Evolutionary conservation across 2,888 invertebrate genomes (phyloP).

Genomic region (Drosophila quinaria): DNA sequence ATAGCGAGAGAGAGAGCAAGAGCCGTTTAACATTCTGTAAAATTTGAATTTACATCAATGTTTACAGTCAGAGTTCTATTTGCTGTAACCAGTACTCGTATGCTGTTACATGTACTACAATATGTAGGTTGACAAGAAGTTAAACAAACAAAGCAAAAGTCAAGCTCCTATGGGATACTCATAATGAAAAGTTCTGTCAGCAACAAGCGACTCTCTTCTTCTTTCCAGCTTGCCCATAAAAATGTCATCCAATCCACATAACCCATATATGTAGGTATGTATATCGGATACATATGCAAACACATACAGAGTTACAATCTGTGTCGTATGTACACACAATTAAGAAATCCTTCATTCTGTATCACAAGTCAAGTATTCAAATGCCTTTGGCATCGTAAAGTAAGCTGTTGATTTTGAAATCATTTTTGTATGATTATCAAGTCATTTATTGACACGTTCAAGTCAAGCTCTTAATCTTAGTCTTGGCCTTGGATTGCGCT

Average conservation of each 20-base stretch:
- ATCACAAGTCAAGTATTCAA: conserved; percentile 43
- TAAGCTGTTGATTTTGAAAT: conserved; percentile 74
- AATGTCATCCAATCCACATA: conserved; percentile 45
- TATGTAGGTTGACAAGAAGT: conserved; percentile 69
- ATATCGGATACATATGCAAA: conserved; percentile 2
- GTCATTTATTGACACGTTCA: conserved; percentile 46
- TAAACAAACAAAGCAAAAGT: conserved; percentile 77
- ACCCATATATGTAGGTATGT: conserved; percentile 16
- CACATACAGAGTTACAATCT: conserved; percentile 4
- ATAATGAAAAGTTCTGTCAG: conserved; percentile 64
- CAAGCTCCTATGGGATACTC: conserved; percentile 57
- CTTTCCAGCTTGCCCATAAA: conserved; percentile 24
- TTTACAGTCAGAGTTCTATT: conserved; percentile 15
- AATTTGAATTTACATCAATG: not conserved
- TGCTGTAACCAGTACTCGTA: conserved; percentile 17
- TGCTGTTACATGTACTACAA: not conserved
- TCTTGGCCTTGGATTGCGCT: not conserved
- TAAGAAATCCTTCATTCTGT: conserved; percentile 58
- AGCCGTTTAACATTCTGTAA: conserved; percentile 20
- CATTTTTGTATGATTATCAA: conserved; percentile 67
- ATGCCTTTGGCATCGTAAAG: conserved; percentile 57
- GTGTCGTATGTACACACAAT: conserved; percentile 66
- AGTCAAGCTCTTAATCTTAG: conserved; percentile 7
- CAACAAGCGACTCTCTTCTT: conserved; percentile 57
- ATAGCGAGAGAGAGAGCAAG: not conserved